Conservation (phyloP, 2,113 vertebrate genomes). For the Scolopax mira region DNA sequence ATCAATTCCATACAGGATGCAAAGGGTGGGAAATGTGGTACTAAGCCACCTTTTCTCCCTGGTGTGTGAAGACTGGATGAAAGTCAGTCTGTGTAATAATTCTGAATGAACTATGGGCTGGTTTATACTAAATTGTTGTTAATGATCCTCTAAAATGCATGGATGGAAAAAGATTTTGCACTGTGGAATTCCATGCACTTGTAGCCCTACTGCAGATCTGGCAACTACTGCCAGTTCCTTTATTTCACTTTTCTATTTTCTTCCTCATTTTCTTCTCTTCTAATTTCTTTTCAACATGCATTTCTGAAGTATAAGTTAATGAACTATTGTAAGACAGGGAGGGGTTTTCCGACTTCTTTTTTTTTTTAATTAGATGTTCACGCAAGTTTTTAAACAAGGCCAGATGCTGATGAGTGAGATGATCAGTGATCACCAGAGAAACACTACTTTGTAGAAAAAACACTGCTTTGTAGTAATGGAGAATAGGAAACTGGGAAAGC, state of each 20-base stretch:
- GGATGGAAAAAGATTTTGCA: neutral
- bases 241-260: neutral
- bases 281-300: neutral
- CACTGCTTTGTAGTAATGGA: neutral
- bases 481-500: neutral
- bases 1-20: neutral
- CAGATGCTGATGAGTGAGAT: neutral
- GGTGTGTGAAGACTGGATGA: neutral
- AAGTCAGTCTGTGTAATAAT: neutral
- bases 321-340: neutral
- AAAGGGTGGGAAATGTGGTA: too few species aligned
- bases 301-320: neutral
- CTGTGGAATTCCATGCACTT: neutral
- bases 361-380: neutral
- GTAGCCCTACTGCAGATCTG: neutral
- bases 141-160: neutral
- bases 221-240: neutral
- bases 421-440: neutral
- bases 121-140: neutral
- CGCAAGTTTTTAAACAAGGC: neutral
- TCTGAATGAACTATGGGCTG: neutral
- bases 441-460: neutral
- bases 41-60: neutral
- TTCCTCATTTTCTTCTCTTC: neutral
- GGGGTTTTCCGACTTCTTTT: rapidly evolving